Evolutionary conservation across 2,888 invertebrate genomes (phyloP).

Genomic region (Agriopis marginaria): DNA sequence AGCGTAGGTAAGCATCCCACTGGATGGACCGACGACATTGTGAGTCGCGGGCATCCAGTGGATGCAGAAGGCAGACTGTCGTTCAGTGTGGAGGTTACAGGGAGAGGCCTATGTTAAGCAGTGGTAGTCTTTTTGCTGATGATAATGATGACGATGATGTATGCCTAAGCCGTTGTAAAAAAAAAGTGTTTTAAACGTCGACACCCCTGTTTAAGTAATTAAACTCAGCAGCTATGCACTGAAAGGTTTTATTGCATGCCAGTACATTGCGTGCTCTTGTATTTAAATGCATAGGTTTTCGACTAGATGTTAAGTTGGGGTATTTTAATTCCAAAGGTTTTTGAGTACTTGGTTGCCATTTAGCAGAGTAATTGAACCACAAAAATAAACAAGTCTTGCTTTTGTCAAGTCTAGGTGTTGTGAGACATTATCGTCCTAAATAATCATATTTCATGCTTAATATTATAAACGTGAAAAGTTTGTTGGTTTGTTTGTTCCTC

Average conservation of each 20-base stretch:
- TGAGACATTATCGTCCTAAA: no score
- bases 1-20: no score
- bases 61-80: no score
- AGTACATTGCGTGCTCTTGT: slow-evolving; percentile 71
- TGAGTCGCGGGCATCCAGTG: no score
- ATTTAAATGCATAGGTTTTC: slow-evolving; percentile 39
- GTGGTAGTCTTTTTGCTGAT: background rate
- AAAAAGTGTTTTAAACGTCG: background rate
- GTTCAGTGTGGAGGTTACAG: no score
- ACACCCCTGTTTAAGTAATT: slow-evolving; percentile 12
- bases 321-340: slow-evolving; percentile 21
- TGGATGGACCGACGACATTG: no score
- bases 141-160: background rate
- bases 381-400: background rate
- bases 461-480: no score
- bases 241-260: slow-evolving; percentile 67
- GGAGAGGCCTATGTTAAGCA: background rate
- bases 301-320: slow-evolving; percentile 66
- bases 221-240: slow-evolving; percentile 46
- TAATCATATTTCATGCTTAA: no score
- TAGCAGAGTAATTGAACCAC: background rate
- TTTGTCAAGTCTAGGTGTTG: no score
- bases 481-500: no score
- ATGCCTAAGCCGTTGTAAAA: background rate
- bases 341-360: background rate